Base-by-base conservation (phyloP, 2,888 invertebrate genomes). In the Catotricha subobsoleta region DNA sequence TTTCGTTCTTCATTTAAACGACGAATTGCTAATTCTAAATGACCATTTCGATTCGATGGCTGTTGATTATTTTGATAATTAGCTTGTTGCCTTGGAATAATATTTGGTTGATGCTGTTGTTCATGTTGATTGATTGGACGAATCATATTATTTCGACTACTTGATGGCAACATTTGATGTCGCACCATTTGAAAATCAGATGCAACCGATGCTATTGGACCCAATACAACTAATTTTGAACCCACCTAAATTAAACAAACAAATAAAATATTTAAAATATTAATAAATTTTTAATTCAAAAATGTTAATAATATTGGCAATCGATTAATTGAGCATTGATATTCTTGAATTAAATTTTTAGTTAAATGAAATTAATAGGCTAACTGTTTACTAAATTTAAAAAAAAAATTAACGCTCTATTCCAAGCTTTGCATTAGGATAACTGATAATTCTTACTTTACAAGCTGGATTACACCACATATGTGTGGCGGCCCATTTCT, bases 391-490 rank as follows among this genome's bases (percentile, higher is more conserved):
- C n/a, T n/a, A n/a, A n/a, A n/a, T n/a, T n/a, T n/a, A n/a, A n/a
- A n/a, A n/a, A n/a, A n/a, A n/a, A n/a, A n/a, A n/a, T n/a, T n/a
- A n/a, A n/a, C n/a, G n/a, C n/a, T n/a, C n/a, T n/a, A n/a, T n/a
- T n/a, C n/a, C n/a, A n/a, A n/a, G n/a, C n/a, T n/a, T n/a, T n/a
- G n/a, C n/a, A n/a, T n/a, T n/a, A n/a, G n/a, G 20, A 35, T 20
- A 25, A 23, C n/a, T 3, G 12, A 19, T 18, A 9, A 16, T 21
- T 18, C 20, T 27, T 36, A 43, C 43, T 16, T 39, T 78, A 60
- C 90, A 90, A 39, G 86, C 88, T 42, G 90, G 88, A 65, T 91
- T 88, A 58, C 88, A 90, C 87, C 91, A 91, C 56, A 91, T 78
- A 54, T 86, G 82, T 1, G 80, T 76, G 19, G 91, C 81, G 31